Evolutionary conservation across 2,888 invertebrate genomes (phyloP).

Genomic region (Hypomecis punctinalis): DNA sequence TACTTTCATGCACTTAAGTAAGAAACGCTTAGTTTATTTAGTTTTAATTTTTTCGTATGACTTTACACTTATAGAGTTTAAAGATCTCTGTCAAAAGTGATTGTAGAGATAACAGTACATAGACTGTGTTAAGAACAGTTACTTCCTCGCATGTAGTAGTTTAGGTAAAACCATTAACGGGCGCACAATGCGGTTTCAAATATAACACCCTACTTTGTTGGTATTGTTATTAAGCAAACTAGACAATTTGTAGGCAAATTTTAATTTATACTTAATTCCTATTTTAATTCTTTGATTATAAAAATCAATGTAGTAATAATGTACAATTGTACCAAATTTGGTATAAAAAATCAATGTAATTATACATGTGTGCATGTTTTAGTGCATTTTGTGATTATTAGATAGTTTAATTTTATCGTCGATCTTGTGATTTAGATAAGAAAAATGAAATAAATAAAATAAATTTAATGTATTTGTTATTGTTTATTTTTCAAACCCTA

Average conservation of each 20-base stretch:
- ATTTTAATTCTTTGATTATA: constrained; percentile 57
- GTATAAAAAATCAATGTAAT: constrained; percentile 78
- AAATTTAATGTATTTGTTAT: constrained; percentile 41
- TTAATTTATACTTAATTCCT: constrained; percentile 59
- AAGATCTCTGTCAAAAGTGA: constrained; percentile 59
- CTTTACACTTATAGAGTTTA: constrained; percentile 25
- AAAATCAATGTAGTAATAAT: constrained; percentile 63
- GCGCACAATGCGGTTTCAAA: constrained; percentile 54
- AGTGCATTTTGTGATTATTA: constrained; percentile 85
- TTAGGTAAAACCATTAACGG: constrained; percentile 48
- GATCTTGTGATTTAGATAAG: constrained; percentile 84
- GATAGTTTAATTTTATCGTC: constrained; percentile 84
- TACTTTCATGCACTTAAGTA: constrained; percentile 14
- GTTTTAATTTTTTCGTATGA: constrained; percentile 15
- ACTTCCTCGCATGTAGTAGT: constrained; percentile 70
- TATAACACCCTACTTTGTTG: constrained; percentile 46
- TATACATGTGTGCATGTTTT: constrained; percentile 84
- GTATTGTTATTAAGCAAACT: constrained; percentile 56
- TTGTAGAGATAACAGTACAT: constrained; percentile 72
- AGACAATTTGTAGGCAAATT: constrained; percentile 70
- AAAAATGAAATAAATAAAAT: constrained; percentile 70
- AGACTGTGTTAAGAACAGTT: constrained; percentile 61
- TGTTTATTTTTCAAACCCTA: background rate
- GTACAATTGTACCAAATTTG: constrained; percentile 77
- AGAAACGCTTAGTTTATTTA: constrained; percentile 16